phyloP scores from a whole-genome alignment of 2,113 vertebrate genomes.

The Oncorhynchus kisutch region DNA sequence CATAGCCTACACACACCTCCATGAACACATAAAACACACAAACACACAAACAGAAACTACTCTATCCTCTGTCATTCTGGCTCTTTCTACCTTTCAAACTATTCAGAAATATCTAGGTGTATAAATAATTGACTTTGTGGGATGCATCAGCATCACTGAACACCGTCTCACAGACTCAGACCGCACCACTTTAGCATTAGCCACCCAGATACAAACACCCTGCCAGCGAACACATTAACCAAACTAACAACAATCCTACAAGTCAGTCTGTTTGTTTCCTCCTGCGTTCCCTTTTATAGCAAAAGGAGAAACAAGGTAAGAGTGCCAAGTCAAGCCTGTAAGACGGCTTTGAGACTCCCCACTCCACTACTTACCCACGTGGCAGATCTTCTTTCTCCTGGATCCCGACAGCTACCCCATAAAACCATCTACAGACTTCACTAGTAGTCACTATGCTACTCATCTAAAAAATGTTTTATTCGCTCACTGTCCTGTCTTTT shows the following conservation, averaged over 20 bases:
- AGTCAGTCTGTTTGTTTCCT: slow-evolving; percentile 4
- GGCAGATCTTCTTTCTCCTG: slow-evolving; percentile 43
- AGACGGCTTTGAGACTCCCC: slow-evolving; percentile 21
- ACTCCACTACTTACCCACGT: slow-evolving; percentile 46
- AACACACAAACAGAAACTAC: slow-evolving; percentile 15
- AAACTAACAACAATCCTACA: slow-evolving; percentile 34
- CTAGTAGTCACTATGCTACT: background rate
- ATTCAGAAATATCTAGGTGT: slow-evolving; percentile 52
- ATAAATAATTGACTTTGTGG: slow-evolving; percentile 57
- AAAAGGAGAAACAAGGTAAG: slow-evolving; percentile 13
- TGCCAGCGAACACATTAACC: slow-evolving; percentile 40
- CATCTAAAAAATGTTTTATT: too few relatives aligned
- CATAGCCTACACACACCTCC: too few relatives aligned
- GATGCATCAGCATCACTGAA: slow-evolving; percentile 37
- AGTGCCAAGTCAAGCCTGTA: slow-evolving; percentile 21
- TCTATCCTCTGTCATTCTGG: slow-evolving; percentile 27
- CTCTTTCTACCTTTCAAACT: slow-evolving; percentile 45
- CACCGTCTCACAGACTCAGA: slow-evolving; percentile 14
- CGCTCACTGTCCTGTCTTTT: too few relatives aligned
- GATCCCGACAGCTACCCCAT: background rate
- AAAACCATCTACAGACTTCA: background rate
- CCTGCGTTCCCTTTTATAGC: slow-evolving; percentile 2
- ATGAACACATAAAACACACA: too few relatives aligned
- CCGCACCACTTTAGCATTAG: slow-evolving; percentile 39
- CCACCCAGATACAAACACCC: slow-evolving; percentile 7